Base-by-base conservation (phyloP, 1,140 invertebrate genomes). In the Trachymyrmex cornetzi region DNA sequence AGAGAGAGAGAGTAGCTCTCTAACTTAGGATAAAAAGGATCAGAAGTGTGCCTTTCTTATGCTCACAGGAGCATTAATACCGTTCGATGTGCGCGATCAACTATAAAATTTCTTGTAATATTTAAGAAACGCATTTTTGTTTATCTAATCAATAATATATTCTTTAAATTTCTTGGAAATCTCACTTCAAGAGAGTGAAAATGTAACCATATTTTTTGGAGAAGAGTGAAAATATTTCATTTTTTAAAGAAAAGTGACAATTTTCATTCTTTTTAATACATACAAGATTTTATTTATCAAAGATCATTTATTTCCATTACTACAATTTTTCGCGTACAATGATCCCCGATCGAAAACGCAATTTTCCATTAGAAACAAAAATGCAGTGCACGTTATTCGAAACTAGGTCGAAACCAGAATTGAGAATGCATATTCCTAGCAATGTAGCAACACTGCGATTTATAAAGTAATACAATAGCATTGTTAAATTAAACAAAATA, bases 221-320 rank as follows among this genome's bases (percentile, higher is more conserved):
- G 2, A 44, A 44, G 38, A 44, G 0, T 44, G 3, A 44, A 44
- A 44, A 44, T 12, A 44, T 44, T 44, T 44, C 3, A 44, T 1
- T 34, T 34, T 3, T 34, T 34, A 7, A 44, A 44, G 2, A 44
- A 12, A 9, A 44, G 2, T 44, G 38, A 44, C 11, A 44, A 44
- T 44, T 44, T 44, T 44, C 9, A 44, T 11, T 11, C 38, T 44
- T 44, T 44, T 44, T 44, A 9, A 44, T 9, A 59, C 27, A n/a
- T n/a, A 74, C 48, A 48, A 80, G 90, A 88, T 91, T 90, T 92
- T 90, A 91, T 87, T 92, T 92, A 90, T 90, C 53, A 80, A 48
- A 90, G 6, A 27, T 71, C 88, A 61, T 90, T 90, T 84, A 87
- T 87, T 80, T 91, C 24, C 48, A 12, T 24, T 50, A 61, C 79